Conservation (phyloP, 1,140 invertebrate genomes). For the Zaprionus kolodkinae region DNA sequence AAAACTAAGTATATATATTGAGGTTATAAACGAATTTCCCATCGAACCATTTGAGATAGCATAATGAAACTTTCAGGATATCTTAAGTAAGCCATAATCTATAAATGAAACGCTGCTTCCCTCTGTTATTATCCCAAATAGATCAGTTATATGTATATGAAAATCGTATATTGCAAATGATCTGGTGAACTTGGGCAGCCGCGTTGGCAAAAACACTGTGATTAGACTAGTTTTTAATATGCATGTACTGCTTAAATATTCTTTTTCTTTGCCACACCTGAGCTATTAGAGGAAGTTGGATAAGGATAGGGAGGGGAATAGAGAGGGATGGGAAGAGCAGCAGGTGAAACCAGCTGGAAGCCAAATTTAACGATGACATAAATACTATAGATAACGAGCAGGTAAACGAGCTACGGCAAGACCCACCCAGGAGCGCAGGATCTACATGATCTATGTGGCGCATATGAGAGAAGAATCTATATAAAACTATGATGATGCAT, state of each 20-base stretch:
- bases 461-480: background rate
- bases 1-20: background rate
- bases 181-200: conserved; percentile 31
- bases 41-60: background rate
- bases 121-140: background rate
- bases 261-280: conserved; percentile 65
- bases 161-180: conserved; percentile 48
- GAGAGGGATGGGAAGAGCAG: conserved; percentile 23
- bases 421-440: conserved; percentile 54
- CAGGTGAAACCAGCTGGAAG: conserved; percentile 66
- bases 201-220: conserved; percentile 36
- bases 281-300: conserved; percentile 21
- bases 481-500: background rate
- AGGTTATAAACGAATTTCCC: background rate
- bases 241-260: conserved; percentile 74
- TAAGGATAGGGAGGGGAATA: background rate
- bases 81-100: background rate
- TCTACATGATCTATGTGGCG: conserved; percentile 7
- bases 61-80: background rate
- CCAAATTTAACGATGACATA: conserved; percentile 77
- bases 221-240: conserved; percentile 80
- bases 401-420: conserved; percentile 35
- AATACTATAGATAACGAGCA: conserved; percentile 73
- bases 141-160: background rate
- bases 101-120: too few relatives aligned